These are phyloP conservation scores for Chloebia gouldiae DNA, from an alignment of 2,113 vertebrate species.

Conservation along the genomic window DNA sequence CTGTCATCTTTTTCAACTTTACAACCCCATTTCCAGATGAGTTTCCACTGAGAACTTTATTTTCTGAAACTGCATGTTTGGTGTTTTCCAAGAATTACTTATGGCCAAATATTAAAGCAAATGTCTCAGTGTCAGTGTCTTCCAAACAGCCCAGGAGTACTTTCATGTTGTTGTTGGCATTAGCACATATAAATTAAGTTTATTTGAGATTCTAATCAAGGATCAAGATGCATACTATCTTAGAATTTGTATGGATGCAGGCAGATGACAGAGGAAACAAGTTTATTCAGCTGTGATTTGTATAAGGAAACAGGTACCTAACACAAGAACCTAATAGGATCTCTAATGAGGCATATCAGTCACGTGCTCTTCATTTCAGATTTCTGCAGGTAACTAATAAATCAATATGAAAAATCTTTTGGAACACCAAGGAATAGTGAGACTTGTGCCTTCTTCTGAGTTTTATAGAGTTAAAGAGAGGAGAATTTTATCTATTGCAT, in stretches of 20 bases:
- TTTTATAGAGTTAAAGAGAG: neutral
- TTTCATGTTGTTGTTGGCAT: neutral
- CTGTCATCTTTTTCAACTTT: neutral
- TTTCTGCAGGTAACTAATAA: neutral
- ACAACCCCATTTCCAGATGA: rapidly evolving
- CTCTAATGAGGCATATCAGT: neutral
- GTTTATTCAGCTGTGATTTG: neutral
- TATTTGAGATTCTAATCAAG: neutral
- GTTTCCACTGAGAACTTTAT: neutral
- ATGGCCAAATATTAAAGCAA: neutral
- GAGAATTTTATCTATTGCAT: neutral
- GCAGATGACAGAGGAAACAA: neutral
- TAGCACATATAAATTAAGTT: neutral
- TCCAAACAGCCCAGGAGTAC: neutral
- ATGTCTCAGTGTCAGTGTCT: neutral
- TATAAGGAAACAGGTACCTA: neutral
- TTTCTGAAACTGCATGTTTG: neutral
- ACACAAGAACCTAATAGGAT: rapidly evolving
- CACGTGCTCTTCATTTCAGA: neutral
- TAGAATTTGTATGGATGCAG: neutral
- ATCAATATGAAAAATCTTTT: neutral
- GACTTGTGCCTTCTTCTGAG: neutral
- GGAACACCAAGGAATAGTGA: neutral
- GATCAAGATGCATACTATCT: neutral
- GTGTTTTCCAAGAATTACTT: neutral